Evolutionary conservation across 1,140 invertebrate genomes (phyloP), one percentile per base, ranked within the genome.

Genomic region (Drosophila ogumai): DNA sequence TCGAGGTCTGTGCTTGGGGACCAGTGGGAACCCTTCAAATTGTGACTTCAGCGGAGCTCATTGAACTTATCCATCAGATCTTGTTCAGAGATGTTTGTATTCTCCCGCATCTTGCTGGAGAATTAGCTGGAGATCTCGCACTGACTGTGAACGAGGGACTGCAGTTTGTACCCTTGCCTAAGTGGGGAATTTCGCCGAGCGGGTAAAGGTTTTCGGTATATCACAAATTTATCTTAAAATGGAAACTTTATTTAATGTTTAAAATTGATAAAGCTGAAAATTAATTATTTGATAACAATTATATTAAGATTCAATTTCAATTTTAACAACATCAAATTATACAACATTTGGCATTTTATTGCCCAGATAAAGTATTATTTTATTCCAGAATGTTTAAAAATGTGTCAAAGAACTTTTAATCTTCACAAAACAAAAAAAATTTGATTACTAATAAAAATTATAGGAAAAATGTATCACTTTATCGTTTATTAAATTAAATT

Each of bases 41-140:
- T n/a, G 38, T 79, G 68, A 79, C 68, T 68, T 68, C 56, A 80
- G 34, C 22, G 36, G 54, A 75, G 82, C 73, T 41, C 64, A 73
- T 81, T 85, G 82, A 86, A 81, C 82, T 81, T 86, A 44, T 17
- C 40, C 22, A 43, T 31, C 32, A 43, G 55, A 59, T 72, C 67
- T 50, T 38, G 15, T 31, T 6, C 10, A 41, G 12, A 41, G 31
- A n/a, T 50, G 12, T 28, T 66, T 22, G 3, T 28, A 52, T 32
- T 34, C 36, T 59, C 52, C 61, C 47, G 38, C 66, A 38, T 65
- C 12, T 52, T 44, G 49, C 38, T 44, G 28, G 46, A 68, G 22
- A 65, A 46, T 59, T 46, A 31, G 36, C n/a, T 34, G 22, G 22
- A 68, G 63, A 67, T 47, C 40, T 46, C 13, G 1, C 34, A 6